phyloP scores from a whole-genome alignment of 2,797 vertebrate genomes.

The Steatocranus sp. region DNA sequence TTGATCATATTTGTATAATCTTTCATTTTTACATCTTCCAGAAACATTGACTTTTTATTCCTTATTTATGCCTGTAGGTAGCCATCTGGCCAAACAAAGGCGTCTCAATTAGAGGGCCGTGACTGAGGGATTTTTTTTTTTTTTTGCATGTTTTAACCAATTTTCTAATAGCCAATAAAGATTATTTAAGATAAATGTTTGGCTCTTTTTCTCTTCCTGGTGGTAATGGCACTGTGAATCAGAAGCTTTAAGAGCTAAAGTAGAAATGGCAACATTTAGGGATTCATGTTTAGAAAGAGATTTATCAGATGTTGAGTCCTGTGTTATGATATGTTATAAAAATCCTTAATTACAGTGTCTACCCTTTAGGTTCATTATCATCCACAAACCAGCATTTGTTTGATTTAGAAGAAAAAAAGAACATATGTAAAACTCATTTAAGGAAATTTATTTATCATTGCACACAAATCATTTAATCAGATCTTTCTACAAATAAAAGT shows the following conservation, averaged over 20 bases:
- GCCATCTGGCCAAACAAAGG: background rate
- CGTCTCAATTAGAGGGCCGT: background rate
- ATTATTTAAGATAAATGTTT: background rate
- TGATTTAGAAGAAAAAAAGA: background rate
- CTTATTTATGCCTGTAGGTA: background rate
- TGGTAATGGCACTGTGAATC: background rate
- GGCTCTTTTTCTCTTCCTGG: background rate
- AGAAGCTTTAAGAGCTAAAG: background rate
- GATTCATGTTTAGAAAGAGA: background rate
- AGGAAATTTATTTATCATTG: constrained; percentile 14
- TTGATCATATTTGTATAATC: background rate
- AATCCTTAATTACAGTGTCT: background rate
- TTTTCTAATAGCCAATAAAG: constrained; percentile 17
- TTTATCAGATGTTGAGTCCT: background rate
- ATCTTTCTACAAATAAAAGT: background rate
- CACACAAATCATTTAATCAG: background rate
- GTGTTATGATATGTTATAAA: background rate
- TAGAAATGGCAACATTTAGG: background rate
- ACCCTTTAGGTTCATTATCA: background rate
- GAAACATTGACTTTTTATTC: background rate
- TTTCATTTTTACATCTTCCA: background rate
- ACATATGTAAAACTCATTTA: background rate
- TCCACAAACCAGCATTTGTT: background rate
- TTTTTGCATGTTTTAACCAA: background rate
- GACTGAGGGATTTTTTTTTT: background rate